These are phyloP conservation scores for Melanotaenia nigrans DNA, from an alignment of 2,797 vertebrate genomes.

Conservation along the genomic window DNA sequence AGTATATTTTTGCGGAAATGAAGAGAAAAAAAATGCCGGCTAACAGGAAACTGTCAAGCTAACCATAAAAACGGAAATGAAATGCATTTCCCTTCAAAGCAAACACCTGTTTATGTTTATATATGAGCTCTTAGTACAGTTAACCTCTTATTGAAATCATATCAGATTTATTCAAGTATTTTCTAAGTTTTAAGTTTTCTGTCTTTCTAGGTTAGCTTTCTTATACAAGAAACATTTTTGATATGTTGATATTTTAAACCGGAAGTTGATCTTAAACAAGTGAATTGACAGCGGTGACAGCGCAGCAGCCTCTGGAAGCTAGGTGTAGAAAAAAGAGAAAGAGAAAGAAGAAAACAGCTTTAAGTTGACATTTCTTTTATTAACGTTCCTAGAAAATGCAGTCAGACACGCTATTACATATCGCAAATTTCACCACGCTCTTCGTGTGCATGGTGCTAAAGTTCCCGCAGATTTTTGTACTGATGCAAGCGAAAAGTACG, in stretches of 20 bases:
- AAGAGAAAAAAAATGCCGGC: not conserved
- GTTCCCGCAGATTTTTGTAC: conserved; percentile 83
- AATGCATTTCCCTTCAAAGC: not conserved
- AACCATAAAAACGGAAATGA: not conserved
- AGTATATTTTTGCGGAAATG: conserved; percentile 67
- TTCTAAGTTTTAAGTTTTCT: too few relatives aligned
- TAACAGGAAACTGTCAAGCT: conserved; percentile 18
- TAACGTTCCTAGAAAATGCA: conserved; percentile 50
- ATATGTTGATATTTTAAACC: conserved; percentile 33
- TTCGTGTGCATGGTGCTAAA: conserved; percentile 84
- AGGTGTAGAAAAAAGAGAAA: not conserved
- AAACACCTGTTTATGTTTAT: not conserved
- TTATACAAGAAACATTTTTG: not conserved
- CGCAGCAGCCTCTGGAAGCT: conserved; percentile 27
- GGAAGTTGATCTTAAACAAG: not conserved
- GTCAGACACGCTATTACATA: conserved; percentile 67
- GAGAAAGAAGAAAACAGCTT: not conserved
- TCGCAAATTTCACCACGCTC: conserved; percentile 82
- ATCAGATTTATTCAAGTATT: too few relatives aligned
- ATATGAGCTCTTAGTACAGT: too few relatives aligned
- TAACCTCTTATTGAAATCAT: too few relatives aligned
- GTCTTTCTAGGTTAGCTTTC: too few relatives aligned
- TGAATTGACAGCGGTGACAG: rapidly evolving
- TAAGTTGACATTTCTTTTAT: not conserved
- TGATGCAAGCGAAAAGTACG: conserved; percentile 75